A percentile compares a stretch with the other conserved stretches of the same genome.
These are phyloP conservation scores for Liparis tanakae DNA, from an alignment of 2,797 vertebrate genomes.

Conservation along the genomic window DNA sequence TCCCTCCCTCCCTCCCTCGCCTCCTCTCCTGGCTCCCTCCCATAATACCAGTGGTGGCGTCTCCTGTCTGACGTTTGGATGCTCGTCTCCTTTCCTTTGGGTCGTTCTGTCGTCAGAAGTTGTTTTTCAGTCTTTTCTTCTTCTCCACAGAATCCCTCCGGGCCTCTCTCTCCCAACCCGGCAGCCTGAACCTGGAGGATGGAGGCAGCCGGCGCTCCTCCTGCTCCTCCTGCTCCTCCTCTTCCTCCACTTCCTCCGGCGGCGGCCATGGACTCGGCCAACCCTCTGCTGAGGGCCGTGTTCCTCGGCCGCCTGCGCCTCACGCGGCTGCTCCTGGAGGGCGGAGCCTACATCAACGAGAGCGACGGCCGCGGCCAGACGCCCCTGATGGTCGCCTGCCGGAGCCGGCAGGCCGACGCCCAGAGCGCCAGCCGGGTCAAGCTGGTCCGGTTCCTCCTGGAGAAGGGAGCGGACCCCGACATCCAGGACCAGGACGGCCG, in stretches of 20 bases:
- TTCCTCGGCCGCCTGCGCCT: conserved; percentile 91
- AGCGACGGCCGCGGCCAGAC: conserved; percentile 92
- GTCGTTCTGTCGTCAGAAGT: too few relatives aligned
- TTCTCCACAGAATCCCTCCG: too few relatives aligned
- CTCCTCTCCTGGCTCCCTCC: too few relatives aligned
- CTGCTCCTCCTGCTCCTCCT: too few relatives aligned
- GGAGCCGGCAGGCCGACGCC: conserved; percentile 84
- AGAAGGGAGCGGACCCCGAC: conserved; percentile 92
- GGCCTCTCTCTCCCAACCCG: too few relatives aligned
- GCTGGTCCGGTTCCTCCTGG: conserved; percentile 92
- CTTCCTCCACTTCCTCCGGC: too few relatives aligned
- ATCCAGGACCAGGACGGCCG: conserved; percentile 94
- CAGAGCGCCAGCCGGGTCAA: conserved; percentile 89
- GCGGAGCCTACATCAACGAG: conserved; percentile 93
- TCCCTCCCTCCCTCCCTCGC: too few relatives aligned
- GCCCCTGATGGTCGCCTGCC: conserved; percentile 92
- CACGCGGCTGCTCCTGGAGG: conserved; percentile 91
- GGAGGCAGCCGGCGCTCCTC: conserved; percentile 69
- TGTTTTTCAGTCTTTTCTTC: too few relatives aligned
- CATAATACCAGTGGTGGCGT: too few relatives aligned
- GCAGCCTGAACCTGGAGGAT: conserved; percentile 39
- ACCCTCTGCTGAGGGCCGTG: conserved; percentile 91
- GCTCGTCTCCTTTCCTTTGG: too few relatives aligned
- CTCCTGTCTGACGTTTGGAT: too few relatives aligned
- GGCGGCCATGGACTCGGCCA: conserved; percentile 81